A percentile compares a stretch with the other conserved stretches of the same genome.
These are phyloP conservation scores for Drosophila hamatofila DNA, from an alignment of 2,888 invertebrate species.

Conservation along the genomic window DNA sequence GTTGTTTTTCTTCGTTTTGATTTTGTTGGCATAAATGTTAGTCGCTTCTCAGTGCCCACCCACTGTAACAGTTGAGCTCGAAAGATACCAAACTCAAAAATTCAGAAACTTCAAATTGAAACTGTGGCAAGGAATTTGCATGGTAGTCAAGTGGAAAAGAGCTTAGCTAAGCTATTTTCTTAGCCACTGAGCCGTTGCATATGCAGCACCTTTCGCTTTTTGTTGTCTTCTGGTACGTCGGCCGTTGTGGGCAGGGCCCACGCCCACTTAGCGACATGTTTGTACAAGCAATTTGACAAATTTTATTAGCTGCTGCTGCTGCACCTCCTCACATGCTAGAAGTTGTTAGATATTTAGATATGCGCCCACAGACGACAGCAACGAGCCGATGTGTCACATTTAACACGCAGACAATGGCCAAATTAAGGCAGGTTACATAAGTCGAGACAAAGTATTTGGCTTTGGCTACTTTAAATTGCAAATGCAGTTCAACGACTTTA, in stretches of 20 bases:
- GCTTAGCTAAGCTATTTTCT: slow-evolving; percentile 43
- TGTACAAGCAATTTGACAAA: slow-evolving; percentile 72
- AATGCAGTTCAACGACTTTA: slow-evolving; percentile 56
- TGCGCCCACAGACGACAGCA: slow-evolving; percentile 37
- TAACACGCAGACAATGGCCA: slow-evolving; percentile 30
- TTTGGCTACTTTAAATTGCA: slow-evolving; percentile 51
- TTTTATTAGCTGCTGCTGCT: slow-evolving; percentile 68
- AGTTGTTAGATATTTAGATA: slow-evolving; percentile 1
- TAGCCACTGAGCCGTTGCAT: slow-evolving; percentile 68
- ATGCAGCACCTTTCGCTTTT: slow-evolving; percentile 71
- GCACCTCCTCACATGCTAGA: slow-evolving; percentile 47
- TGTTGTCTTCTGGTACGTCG: background rate
- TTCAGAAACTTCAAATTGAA: slow-evolving; percentile 13
- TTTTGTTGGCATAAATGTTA: slow-evolving; percentile 77
- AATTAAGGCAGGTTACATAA: slow-evolving; percentile 47
- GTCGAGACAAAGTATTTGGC: background rate
- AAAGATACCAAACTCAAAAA: slow-evolving; percentile 19
- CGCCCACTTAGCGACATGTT: slow-evolving; percentile 51
- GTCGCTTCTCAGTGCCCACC: slow-evolving; percentile 79
- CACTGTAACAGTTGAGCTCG: slow-evolving; percentile 65
- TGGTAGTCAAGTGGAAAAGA: slow-evolving; percentile 67
- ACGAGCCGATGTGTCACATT: slow-evolving; percentile 29
- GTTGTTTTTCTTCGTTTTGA: slow-evolving; percentile 38
- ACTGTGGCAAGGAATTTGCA: slow-evolving; percentile 57
- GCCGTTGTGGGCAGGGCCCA: slow-evolving; percentile 29